These are phyloP conservation scores for Ptychochromis oligacanthus DNA, from an alignment of 2,113 vertebrate species.

Conservation along the genomic window DNA sequence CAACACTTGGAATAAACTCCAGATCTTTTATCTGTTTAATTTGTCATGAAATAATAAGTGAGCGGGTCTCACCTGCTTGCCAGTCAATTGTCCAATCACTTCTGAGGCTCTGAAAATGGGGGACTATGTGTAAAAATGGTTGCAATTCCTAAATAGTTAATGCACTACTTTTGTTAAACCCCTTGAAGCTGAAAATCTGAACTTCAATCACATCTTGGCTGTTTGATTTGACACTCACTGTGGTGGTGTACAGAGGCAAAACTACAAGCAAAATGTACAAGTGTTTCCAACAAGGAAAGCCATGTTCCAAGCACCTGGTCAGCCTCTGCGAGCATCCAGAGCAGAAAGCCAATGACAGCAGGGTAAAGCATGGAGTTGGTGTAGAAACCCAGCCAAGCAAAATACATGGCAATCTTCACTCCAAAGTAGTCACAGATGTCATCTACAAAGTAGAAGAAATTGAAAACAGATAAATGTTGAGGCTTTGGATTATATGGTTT, in stretches of 20 bases:
- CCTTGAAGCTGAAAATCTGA: too few species aligned
- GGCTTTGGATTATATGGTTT: neutral
- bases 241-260: rapidly evolving
- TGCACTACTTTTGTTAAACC: neutral
- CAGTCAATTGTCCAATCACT: neutral
- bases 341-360: constrained; percentile 91
- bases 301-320: constrained; percentile 86
- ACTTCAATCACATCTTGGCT: neutral
- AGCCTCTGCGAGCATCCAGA: constrained; percentile 92
- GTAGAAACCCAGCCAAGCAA: constrained; percentile 97
- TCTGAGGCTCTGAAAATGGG: neutral
- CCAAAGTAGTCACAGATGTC: constrained; percentile 98
- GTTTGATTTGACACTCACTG: neutral
- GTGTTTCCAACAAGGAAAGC: neutral
- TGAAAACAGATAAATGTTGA: neutral
- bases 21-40: too few species aligned
- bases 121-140: too few species aligned
- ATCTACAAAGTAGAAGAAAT: constrained; percentile 74
- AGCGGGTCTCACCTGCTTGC: too few species aligned
- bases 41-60: neutral
- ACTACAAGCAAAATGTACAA: neutral
- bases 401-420: constrained; percentile 97
- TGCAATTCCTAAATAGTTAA: too few species aligned
- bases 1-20: neutral
- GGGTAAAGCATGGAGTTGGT: constrained; percentile 97